A percentile compares a stretch with the other conserved stretches of the same genome.
Conservation (phyloP, 2,888 invertebrate species). For the Acanthopleura granulata region DNA sequence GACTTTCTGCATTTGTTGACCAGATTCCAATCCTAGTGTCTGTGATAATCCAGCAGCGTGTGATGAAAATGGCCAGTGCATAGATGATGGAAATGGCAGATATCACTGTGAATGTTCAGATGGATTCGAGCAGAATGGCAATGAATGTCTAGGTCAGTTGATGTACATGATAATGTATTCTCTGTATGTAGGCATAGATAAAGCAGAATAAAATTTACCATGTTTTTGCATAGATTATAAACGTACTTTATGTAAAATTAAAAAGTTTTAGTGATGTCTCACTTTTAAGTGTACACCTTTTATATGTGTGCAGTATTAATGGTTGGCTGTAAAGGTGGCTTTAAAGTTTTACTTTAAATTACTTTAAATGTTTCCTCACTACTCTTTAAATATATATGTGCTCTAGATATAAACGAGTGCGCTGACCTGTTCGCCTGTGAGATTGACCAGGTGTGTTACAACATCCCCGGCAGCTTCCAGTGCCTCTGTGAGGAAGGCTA, state of each 20-base stretch:
- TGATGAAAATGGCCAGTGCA: background rate
- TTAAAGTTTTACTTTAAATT: too few species aligned
- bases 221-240: too few species aligned
- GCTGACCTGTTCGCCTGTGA: background rate
- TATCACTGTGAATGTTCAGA: slow-evolving; percentile 6
- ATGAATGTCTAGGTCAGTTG: background rate
- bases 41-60: background rate
- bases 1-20: background rate
- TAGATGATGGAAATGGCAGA: background rate
- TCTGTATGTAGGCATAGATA: too few species aligned
- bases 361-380: too few species aligned
- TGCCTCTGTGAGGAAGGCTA: slow-evolving; percentile 1
- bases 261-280: too few species aligned
- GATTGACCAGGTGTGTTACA: background rate
- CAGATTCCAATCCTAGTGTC: background rate
- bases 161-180: too few species aligned
- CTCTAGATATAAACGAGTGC: slow-evolving; percentile 3
- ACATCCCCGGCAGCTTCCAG: background rate
- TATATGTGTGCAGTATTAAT: too few species aligned
- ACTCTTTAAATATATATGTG: background rate
- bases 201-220: too few species aligned
- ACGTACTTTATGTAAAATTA: too few species aligned
- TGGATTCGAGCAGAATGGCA: background rate
- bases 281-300: too few species aligned
- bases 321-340: too few species aligned